These are phyloP conservation scores for Chrysemys picta DNA, from an alignment of 2,113 vertebrate genomes.

Conservation along the genomic window DNA sequence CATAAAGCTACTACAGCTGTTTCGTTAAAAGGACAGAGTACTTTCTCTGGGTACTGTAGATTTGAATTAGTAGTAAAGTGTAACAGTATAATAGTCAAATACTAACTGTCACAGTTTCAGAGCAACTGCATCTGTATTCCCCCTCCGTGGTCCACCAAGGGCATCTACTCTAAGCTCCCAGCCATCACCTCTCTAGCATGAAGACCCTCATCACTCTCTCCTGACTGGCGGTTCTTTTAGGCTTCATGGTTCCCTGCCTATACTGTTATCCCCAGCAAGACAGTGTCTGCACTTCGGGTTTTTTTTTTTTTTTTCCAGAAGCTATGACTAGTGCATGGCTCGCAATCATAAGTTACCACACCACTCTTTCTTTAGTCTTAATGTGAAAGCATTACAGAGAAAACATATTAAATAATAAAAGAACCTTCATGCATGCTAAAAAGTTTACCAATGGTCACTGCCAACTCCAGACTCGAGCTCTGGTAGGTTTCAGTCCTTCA, in stretches of 20 bases:
- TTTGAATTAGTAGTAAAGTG: not conserved
- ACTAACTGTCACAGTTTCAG: not conserved
- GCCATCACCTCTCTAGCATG: not conserved
- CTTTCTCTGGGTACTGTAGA: not conserved
- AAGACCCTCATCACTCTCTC: not conserved
- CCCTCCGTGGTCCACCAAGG: not conserved
- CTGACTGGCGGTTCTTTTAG: not conserved
- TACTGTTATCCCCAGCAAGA: not conserved
- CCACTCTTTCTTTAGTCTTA: not conserved
- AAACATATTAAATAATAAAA: not conserved
- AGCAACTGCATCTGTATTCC: not conserved
- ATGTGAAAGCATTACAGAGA: not conserved
- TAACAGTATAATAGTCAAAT: not conserved
- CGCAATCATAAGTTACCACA: not conserved
- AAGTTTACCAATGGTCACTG: not conserved
- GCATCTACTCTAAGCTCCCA: not conserved
- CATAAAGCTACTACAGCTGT: not conserved
- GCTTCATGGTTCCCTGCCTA: not conserved
- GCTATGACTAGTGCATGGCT: not conserved
- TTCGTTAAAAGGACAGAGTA: not conserved
- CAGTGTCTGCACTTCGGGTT: not conserved
- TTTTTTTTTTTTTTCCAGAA: not conserved
- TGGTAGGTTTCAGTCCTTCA: not conserved
- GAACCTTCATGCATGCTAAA: not conserved
- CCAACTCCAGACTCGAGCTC: not conserved